Conservation (phyloP, 2,888 invertebrate species). For the Plemyria rubiginata region DNA sequence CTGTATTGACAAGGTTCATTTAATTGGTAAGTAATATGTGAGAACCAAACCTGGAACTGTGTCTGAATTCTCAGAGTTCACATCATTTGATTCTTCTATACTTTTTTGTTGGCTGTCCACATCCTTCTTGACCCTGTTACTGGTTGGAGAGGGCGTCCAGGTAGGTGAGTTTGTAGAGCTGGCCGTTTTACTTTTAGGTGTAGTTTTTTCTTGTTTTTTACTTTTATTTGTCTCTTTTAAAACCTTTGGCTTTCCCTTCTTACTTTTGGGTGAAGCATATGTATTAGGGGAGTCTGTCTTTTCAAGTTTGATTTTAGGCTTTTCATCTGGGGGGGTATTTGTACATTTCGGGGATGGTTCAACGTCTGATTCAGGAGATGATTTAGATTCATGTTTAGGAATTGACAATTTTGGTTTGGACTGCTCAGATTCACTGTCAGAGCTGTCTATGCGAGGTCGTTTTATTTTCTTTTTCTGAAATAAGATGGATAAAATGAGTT, state of each 20-base stretch:
- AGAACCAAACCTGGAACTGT: constrained; percentile 53
- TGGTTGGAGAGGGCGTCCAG: constrained; percentile 21
- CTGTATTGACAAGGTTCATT: too few species aligned
- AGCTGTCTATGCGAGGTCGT: constrained; percentile 72
- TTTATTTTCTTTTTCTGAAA: constrained; percentile 66
- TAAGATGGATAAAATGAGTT: background rate
- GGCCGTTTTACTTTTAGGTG: constrained; percentile 2
- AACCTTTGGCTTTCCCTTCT: constrained; percentile 43
- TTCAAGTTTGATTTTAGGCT: constrained; percentile 51
- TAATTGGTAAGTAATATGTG: background rate
- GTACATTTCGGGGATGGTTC: constrained; percentile 11
- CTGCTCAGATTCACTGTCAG: constrained; percentile 64
- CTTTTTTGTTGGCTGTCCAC: constrained; percentile 21
- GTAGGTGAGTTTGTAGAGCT: constrained; percentile 18
- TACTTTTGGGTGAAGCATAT: constrained; percentile 63
- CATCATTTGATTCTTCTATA: constrained; percentile 30
- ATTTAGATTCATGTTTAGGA: constrained; percentile 10
- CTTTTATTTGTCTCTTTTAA: constrained; percentile 26
- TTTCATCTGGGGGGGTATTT: constrained; percentile 26
- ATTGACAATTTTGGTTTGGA: constrained; percentile 14
- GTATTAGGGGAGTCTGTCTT: constrained; percentile 56
- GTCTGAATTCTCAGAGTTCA: constrained; percentile 29
- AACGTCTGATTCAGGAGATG: constrained; percentile 20
- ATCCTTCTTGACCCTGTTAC: constrained; percentile 39
- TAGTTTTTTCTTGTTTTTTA: constrained; percentile 1